phyloP scores from a whole-genome alignment of 2,113 vertebrate genomes.

The Gracilinanus agilis region DNA sequence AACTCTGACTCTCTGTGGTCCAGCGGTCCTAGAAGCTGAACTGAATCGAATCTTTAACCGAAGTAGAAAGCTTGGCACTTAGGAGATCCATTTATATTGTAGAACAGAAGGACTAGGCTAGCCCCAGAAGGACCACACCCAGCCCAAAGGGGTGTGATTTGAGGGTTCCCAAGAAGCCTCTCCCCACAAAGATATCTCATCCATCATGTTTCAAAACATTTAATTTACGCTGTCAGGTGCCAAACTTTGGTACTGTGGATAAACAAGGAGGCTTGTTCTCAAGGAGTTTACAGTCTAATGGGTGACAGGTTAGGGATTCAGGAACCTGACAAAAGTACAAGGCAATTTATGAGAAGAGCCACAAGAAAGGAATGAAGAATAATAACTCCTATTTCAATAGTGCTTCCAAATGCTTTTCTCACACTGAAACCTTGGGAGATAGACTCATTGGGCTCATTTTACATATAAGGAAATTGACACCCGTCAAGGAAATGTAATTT shows the following conservation, averaged over 20 bases:
- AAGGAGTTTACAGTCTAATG: background rate
- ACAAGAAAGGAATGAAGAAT: background rate
- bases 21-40: background rate
- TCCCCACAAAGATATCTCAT: background rate
- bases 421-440: too few species aligned
- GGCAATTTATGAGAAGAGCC: background rate
- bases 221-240: background rate
- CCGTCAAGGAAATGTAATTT: background rate
- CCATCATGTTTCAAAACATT: background rate
- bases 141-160: background rate
- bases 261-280: background rate
- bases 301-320: background rate
- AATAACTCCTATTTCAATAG: background rate
- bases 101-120: background rate
- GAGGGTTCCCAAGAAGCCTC: background rate
- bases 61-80: background rate
- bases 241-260: background rate
- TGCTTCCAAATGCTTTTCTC: background rate
- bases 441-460: background rate
- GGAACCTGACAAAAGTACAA: background rate
- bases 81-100: background rate
- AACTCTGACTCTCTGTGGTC: background rate
- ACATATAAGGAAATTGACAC: background rate
- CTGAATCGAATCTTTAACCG: background rate
- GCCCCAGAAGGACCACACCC: too few species aligned